Conservation (phyloP, 2,113 vertebrate species). For the Tachysurus vachellii region DNA sequence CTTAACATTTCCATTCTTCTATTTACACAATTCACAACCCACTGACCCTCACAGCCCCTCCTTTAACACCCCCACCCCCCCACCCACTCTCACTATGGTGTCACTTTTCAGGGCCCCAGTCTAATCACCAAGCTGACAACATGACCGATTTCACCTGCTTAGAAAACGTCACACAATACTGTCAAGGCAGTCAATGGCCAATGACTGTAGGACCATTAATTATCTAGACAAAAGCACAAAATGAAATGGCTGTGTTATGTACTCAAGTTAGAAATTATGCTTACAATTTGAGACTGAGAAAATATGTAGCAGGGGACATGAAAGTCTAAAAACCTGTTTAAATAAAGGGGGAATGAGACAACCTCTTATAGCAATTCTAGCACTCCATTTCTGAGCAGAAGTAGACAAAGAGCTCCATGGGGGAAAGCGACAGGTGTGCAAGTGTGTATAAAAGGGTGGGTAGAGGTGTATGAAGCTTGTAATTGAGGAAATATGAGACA, state of each 20-base stretch:
- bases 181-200: background rate
- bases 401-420: slow-evolving; percentile 41
- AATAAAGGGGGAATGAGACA: background rate
- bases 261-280: slow-evolving; percentile 1
- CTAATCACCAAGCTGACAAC: slow-evolving; percentile 41
- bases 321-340: background rate
- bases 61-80: background rate
- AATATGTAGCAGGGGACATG: background rate
- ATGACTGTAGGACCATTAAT: slow-evolving; percentile 25
- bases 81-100: slow-evolving; percentile 24
- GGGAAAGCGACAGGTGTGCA: slow-evolving; percentile 51
- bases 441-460: slow-evolving; percentile 63
- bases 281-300: background rate
- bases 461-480: slow-evolving; percentile 57
- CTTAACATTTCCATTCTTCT: slow-evolving; percentile 1
- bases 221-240: slow-evolving; percentile 54
- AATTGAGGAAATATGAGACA: slow-evolving; percentile 61
- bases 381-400: slow-evolving; percentile 21
- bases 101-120: slow-evolving; percentile 37
- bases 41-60: background rate
- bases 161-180: slow-evolving; percentile 25
- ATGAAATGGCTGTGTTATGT: background rate
- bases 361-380: background rate
- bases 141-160: slow-evolving; percentile 28
- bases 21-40: slow-evolving; percentile 13